Evolutionary conservation across 2,888 invertebrate species (phyloP), one percentile per base, ranked within the genome.

Genomic region (Napeogenes sylphis): DNA sequence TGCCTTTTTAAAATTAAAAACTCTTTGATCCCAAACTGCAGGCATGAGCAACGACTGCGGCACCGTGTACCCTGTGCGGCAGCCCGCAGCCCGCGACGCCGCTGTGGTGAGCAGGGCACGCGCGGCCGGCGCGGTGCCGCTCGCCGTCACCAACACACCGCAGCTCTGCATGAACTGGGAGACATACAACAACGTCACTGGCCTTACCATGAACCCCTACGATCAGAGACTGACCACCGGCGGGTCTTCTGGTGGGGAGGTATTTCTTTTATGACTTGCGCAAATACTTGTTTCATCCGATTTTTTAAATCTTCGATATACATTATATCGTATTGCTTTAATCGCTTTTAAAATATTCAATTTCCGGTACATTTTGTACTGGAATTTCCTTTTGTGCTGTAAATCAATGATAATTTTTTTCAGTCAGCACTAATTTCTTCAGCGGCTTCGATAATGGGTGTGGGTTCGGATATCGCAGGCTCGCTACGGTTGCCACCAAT

Each of bases 141-240:
- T 98, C 57, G 93, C 96, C 3, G 94, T 97, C 3, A 97, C 97
- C 46, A 98, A 98, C 80, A 95, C 97, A 0, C 97, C 98, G 0
- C 98, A 98, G 77, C 90, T 97, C 56, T 98, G 98, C 75, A 92
- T 98, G 93, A 96, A 96, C 90, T 97, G 96, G 94, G 98, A 98
- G 84, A 96, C 96, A 0, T 94, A 93, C 72, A 98, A 98, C 85
- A 95, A 94, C 63, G 93, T 97, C 0, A 95, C 95, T 46, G 98
- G 99, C 0, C 91, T 94, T 54, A 96, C 98, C 0, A 93, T 92
- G 76, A 99, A 98, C 85, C 97, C 98, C 0, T 98, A 98, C 77
- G 95, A 98, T 78, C 93, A 94, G 60, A 92, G 92, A 38, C 92
- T 95, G 69, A 97, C 94, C 0, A 92, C 94, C 4, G 98, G 98